Evolutionary conservation across 2,113 vertebrate species (phyloP).

Genomic region (Menura novaehollandiae): DNA sequence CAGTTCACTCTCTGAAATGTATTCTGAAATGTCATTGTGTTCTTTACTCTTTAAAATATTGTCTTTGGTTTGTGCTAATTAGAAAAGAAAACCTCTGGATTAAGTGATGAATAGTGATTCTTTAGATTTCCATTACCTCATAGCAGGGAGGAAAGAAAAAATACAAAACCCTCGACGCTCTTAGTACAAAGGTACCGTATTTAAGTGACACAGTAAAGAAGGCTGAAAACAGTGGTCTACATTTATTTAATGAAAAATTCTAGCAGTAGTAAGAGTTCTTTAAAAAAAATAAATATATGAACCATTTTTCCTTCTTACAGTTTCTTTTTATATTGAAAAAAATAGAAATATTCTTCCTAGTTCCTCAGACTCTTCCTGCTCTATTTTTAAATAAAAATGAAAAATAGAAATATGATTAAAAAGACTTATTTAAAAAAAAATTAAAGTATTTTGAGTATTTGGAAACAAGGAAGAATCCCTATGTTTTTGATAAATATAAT

Average conservation of each 20-base stretch:
- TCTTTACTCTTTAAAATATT: neutral
- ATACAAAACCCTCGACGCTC: accelerated
- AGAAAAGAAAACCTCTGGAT: neutral
- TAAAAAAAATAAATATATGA: neutral
- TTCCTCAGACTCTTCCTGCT: neutral
- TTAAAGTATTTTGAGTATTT: neutral
- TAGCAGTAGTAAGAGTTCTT: neutral
- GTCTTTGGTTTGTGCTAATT: neutral
- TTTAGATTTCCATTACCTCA: neutral
- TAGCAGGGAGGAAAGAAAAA: neutral
- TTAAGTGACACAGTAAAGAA: neutral
- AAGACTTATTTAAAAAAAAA: neutral
- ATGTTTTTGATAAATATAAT: neutral
- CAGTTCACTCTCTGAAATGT: neutral
- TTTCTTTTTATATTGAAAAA: neutral
- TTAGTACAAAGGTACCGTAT: neutral
- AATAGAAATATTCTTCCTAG: neutral
- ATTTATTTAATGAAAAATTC: neutral
- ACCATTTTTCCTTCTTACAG: neutral
- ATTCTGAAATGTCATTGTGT: neutral
- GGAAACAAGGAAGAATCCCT: neutral
- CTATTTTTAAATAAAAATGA: neutral
- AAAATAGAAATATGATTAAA: neutral
- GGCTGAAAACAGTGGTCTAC: neutral
- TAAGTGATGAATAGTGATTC: neutral